Evolutionary conservation across 2,888 invertebrate species (phyloP).

Genomic region (Pollenia amentaria): DNA sequence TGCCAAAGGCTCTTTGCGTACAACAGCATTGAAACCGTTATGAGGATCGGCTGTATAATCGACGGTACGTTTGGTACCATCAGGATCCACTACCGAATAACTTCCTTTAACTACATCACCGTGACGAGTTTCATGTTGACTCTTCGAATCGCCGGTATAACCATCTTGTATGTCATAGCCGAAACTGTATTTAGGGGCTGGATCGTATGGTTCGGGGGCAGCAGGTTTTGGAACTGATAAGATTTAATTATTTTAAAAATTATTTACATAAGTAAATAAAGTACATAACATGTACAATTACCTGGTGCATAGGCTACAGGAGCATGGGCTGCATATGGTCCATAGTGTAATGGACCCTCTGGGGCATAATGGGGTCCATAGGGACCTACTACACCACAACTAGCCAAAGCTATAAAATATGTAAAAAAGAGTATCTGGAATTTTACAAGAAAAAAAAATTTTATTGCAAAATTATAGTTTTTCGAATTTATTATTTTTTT

Average conservation of each 20-base stretch:
- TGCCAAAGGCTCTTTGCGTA: slow-evolving; percentile 83
- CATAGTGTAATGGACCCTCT: slow-evolving; percentile 75
- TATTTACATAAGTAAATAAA: neutral
- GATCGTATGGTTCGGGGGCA: slow-evolving; percentile 83
- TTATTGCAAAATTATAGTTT: no score
- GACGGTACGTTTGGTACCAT: slow-evolving; percentile 88
- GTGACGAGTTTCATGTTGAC: slow-evolving; percentile 87
- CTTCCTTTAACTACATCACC: slow-evolving; percentile 88
- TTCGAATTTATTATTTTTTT: no score
- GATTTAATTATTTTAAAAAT: neutral
- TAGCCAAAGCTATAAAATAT: slow-evolving; percentile 78
- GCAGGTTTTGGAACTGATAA: slow-evolving; percentile 78
- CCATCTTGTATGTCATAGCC: slow-evolving; percentile 85
- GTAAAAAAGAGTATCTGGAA: slow-evolving; percentile 79
- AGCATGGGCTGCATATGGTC: slow-evolving; percentile 78
- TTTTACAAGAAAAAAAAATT: neutral
- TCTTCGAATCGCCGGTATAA: slow-evolving; percentile 85
- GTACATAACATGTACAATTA: slow-evolving; percentile 47
- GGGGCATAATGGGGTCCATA: slow-evolving; percentile 78
- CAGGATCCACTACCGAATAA: slow-evolving; percentile 86
- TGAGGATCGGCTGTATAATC: slow-evolving; percentile 86
- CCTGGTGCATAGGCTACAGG: slow-evolving; percentile 79
- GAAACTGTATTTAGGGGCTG: slow-evolving; percentile 85
- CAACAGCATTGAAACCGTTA: slow-evolving; percentile 84
- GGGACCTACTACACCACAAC: slow-evolving; percentile 80